A percentile compares a stretch with the other conserved stretches of the same genome.
These are phyloP conservation scores for Myopa tessellatipennis DNA, from an alignment of 2,888 invertebrate species.

Conservation along the genomic window DNA sequence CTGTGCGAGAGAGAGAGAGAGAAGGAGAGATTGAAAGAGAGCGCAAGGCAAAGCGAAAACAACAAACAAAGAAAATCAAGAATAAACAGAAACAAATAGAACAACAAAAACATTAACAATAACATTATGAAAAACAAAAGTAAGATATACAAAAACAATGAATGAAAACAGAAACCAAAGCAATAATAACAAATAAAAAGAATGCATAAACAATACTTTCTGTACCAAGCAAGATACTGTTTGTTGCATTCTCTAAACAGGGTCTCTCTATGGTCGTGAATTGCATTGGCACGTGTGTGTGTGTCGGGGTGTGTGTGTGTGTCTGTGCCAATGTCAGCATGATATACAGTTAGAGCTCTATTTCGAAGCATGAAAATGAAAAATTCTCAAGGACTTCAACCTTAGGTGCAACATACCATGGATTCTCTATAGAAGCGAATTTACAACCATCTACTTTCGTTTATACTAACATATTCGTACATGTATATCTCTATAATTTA, in stretches of 20 bases:
- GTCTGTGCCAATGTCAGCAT: constrained; percentile 50
- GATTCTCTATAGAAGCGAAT: too few species aligned
- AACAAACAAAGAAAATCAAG: neutral
- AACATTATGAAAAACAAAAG: constrained; percentile 6
- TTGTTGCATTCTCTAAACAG: constrained; percentile 9
- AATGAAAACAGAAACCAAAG: neutral
- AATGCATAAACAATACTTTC: constrained; percentile 18
- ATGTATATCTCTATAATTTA: too few species aligned
- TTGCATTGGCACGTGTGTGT: neutral
- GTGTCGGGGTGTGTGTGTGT: constrained; percentile 6
- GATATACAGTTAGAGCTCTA: constrained; percentile 52
- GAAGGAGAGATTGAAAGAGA: neutral
- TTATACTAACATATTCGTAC: too few species aligned
- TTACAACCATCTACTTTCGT: too few species aligned
- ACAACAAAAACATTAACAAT: neutral
- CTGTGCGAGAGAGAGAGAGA: neutral
- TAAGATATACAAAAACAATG: neutral
- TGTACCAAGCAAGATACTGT: neutral
- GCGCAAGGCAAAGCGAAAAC: neutral
- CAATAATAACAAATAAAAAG: constrained; percentile 24
- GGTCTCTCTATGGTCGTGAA: neutral
- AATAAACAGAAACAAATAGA: neutral
- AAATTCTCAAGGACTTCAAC: constrained; percentile 38
- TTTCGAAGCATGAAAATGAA: constrained; percentile 17
- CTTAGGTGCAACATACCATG: constrained; percentile 19